Evolutionary conservation across 2,113 vertebrate genomes (phyloP), one percentile per base, ranked within the genome.

Genomic region (Conger conger): DNA sequence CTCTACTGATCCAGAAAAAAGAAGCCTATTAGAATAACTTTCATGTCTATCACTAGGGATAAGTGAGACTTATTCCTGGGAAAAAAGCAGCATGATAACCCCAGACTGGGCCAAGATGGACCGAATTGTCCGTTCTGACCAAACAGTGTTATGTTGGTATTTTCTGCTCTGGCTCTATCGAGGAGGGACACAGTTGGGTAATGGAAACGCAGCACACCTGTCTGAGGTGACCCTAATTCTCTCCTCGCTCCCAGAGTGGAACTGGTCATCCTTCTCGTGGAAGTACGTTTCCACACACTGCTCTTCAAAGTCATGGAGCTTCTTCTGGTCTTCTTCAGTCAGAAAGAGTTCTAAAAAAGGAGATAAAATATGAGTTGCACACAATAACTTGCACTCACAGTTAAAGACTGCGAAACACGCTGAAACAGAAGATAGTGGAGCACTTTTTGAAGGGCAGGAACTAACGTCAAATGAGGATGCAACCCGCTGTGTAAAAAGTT

Each of bases 251-350:
- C 97, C 97, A 57, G 97, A 97, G 94, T 99, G 96, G 93, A 99
- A 98, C 93, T 97, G 96, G 90, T 99, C 98, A 83, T 99, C 96
- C 84, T 98, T 99, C 92, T 99, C 98, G 92, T 99, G 98, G 92
- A 99, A 99, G 93, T 99, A 99, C 33, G 97, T 99, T 89, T 99
- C 98, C 87, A 99, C 97, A 91, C 98, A 99, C 82, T 98, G 96
- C 85, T 99, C 98, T 93, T 99, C 98, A 94, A 99, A 99, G 91
- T 99, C 98, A 91, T 99, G 98, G 86, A 99, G 97, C 89, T 99
- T 99, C 92, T 99, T 99, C 92, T 99, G 98, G 94, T 99, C 98
- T 94, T 99, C 98, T 92, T 99, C 98, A 4, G 98, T 99, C 91
- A 99, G 93, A 92, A 97, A 99, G 85, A 99, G 95, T 90, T 99